A percentile compares a stretch with the other conserved stretches of the same genome.
phyloP scores from a whole-genome alignment of 2,797 vertebrate genomes.

The Pangasius krempfi region DNA sequence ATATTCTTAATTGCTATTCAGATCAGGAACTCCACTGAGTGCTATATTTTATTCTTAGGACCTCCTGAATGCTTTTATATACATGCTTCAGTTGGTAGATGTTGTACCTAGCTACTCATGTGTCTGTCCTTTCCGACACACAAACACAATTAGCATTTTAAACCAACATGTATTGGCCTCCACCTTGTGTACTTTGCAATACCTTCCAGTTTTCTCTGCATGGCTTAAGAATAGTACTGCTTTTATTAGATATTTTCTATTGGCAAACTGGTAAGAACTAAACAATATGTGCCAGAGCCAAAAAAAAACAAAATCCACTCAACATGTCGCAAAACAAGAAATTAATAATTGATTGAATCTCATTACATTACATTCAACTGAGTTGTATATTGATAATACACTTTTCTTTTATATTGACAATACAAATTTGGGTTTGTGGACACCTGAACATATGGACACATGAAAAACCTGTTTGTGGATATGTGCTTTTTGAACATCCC shows the following conservation, averaged over 20 bases:
- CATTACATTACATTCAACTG: not conserved
- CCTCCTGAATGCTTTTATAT: conserved; percentile 17
- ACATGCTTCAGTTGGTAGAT: conserved; percentile 12
- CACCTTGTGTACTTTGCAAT: not conserved
- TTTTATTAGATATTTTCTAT: not conserved
- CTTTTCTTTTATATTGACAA: no score
- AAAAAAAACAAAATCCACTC: not conserved
- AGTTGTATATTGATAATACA: not conserved
- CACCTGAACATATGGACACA: not conserved
- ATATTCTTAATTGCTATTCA: conserved; percentile 45
- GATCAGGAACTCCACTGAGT: conserved; percentile 10
- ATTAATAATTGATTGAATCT: not conserved
- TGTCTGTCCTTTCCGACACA: not conserved
- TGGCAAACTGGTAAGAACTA: not conserved
- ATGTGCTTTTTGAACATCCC: not conserved
- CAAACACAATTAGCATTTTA: conserved; percentile 2
- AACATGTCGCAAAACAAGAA: not conserved
- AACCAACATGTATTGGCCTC: not conserved
- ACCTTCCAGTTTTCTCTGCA: not conserved
- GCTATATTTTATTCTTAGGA: conserved; percentile 27
- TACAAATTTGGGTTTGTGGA: not conserved
- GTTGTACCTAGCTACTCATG: conserved; percentile 5
- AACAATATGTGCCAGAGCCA: not conserved
- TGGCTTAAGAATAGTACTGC: not conserved
- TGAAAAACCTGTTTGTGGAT: not conserved